Conservation (phyloP, 2,797 vertebrate species). For the Gymnoscopelus braueri region DNA sequence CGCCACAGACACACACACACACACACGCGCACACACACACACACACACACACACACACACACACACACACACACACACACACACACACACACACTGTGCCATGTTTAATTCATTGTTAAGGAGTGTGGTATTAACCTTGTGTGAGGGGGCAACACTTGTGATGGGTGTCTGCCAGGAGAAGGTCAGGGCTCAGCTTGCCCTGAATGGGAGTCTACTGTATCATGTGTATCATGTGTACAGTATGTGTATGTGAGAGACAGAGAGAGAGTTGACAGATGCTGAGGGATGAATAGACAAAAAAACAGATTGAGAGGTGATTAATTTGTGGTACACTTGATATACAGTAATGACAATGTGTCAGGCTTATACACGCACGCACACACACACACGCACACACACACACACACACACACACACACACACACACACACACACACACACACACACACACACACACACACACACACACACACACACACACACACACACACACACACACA, state of each 20-base stretch:
- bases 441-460: no score
- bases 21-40: no score
- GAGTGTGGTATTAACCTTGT: conserved; percentile 79
- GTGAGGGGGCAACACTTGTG: conserved; percentile 73
- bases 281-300: neutral
- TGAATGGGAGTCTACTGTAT: no score
- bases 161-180: conserved; percentile 80
- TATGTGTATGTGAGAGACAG: conserved; percentile 28
- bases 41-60: no score
- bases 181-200: conserved; percentile 76
- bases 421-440: no score
- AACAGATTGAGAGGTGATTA: neutral
- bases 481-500: no score
- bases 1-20: no score
- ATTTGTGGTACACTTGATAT: conserved; percentile 3
- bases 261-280: neutral
- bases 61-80: neutral
- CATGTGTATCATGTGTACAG: conserved; percentile 60
- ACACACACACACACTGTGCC: conserved; percentile 15
- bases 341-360: neutral
- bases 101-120: conserved; percentile 82
- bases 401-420: no score
- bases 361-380: neutral
- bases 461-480: no score
- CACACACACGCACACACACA: no score